These are phyloP conservation scores for Phrynocephalus guinanensis DNA, from an alignment of 2,797 vertebrate species.

Conservation along the genomic window DNA sequence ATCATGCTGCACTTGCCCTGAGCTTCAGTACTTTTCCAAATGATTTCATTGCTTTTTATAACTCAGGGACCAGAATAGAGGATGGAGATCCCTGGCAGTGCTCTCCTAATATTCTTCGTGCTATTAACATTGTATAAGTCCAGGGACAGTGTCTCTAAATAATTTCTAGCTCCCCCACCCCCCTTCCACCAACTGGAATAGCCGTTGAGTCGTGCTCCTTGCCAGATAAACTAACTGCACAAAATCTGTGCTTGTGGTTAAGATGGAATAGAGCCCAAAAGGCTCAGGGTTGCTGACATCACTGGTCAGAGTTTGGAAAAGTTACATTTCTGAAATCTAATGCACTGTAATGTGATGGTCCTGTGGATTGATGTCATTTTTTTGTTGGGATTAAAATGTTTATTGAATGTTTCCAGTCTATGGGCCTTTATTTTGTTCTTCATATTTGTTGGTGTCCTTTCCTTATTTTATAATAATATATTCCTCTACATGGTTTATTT, in stretches of 20 bases:
- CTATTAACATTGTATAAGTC: neutral
- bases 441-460: too few relatives aligned
- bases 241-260: neutral
- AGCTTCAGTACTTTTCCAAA: conserved; percentile 7
- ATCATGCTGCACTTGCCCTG: neutral
- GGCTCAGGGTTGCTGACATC: neutral
- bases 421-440: too few relatives aligned
- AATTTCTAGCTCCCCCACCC: neutral
- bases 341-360: too few relatives aligned
- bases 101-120: neutral
- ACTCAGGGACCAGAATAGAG: conserved; percentile 10
- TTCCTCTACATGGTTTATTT: neutral
- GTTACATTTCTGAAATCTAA: neutral
- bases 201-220: neutral
- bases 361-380: too few relatives aligned
- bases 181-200: neutral
- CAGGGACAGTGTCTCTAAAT: neutral
- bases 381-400: too few relatives aligned
- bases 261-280: neutral
- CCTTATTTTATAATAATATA: too few relatives aligned
- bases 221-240: neutral
- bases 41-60: conserved; percentile 32
- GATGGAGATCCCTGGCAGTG: neutral
- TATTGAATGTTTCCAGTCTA: too few relatives aligned
- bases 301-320: neutral